Evolutionary conservation across 2,797 vertebrate genomes (phyloP).

Genomic region (Thripadectes ignobilis): DNA sequence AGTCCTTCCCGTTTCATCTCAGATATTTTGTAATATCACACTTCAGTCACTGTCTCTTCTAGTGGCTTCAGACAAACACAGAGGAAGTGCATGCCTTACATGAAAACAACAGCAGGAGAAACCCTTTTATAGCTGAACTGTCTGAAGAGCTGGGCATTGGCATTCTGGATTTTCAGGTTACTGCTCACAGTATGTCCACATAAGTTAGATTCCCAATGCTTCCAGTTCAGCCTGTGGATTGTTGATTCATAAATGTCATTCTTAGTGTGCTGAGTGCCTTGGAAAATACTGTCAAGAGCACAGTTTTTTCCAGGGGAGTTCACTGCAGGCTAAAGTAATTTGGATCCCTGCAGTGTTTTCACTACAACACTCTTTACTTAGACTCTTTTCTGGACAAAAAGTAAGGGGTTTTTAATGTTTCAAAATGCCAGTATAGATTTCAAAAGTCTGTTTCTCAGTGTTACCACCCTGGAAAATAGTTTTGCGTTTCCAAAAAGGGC

Average conservation of each 20-base stretch:
- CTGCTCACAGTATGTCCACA: neutral
- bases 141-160: neutral
- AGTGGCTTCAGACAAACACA: neutral
- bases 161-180: neutral
- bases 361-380: neutral
- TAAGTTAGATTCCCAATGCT: neutral
- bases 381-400: neutral
- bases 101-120: neutral
- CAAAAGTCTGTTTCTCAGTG: neutral
- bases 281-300: neutral
- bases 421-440: neutral
- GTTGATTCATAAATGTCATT: neutral
- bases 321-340: neutral
- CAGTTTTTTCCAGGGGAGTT: neutral
- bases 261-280: neutral
- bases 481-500: neutral
- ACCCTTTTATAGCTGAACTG: neutral
- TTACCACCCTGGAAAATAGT: neutral
- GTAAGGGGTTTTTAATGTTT: neutral
- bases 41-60: neutral
- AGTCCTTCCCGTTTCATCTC: neutral
- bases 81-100: neutral
- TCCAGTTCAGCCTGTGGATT: neutral
- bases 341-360: neutral
- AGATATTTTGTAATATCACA: neutral